These are phyloP conservation scores for Porites cylindrica DNA, from an alignment of 92 coral and sea anemone genomes.

Conservation along the genomic window DNA sequence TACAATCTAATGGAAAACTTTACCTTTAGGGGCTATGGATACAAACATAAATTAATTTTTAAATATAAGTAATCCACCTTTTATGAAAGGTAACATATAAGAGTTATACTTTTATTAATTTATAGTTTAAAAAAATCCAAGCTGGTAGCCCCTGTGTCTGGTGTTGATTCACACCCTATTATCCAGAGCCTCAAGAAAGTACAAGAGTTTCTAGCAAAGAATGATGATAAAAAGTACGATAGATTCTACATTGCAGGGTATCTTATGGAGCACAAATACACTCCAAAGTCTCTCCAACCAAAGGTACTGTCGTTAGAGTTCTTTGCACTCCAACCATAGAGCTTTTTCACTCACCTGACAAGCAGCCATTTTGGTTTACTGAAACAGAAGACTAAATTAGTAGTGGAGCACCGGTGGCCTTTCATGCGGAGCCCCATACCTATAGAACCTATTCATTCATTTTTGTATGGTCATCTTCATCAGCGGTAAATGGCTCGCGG, in stretches of 20 bases:
- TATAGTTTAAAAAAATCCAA: constrained; percentile 5
- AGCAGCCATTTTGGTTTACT: neutral
- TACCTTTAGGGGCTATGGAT: neutral
- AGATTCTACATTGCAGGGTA: constrained; percentile 36
- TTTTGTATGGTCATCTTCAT: neutral
- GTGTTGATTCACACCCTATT: constrained; percentile 41
- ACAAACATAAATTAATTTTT: constrained; percentile 7
- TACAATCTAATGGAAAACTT: constrained; percentile 6
- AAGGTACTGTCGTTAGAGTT: constrained; percentile 18
- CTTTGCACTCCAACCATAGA: neutral
- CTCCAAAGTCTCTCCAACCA: constrained; percentile 45
- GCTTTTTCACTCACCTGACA: neutral
- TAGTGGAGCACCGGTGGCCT: neutral
- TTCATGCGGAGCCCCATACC: neutral
- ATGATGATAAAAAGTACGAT: constrained; percentile 18
- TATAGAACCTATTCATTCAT: neutral
- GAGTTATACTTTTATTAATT: constrained; percentile 16
- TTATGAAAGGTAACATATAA: constrained; percentile 4
- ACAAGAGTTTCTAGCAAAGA: constrained; percentile 35
- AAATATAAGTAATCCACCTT: constrained; percentile 1
- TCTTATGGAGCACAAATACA: constrained; percentile 52
- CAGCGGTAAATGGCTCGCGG: neutral
- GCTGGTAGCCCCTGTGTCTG: constrained; percentile 47
- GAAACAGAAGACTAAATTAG: neutral
- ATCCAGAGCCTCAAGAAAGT: constrained; percentile 48